Base-by-base conservation (phyloP, 92 coral and sea anemone genomes). In the Hydrozoanthus gracilis region DNA sequence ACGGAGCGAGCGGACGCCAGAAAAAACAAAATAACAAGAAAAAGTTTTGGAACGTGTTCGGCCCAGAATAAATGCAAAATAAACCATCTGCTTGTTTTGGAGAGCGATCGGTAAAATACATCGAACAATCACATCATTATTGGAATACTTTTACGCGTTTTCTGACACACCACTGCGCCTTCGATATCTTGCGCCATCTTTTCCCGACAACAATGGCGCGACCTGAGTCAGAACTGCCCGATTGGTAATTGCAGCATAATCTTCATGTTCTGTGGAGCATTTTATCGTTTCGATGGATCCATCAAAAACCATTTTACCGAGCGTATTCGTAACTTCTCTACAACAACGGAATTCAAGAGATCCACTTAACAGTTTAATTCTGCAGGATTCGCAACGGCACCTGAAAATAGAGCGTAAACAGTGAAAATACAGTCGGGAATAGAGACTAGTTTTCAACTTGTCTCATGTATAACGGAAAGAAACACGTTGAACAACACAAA, bases 161-260 rank as follows among this genome's bases (percentile, higher is more conserved):
- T 58, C 65, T 58, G 65, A 58, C 10, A 58, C 65, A 58, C 65
- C 65, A 58, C 65, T 58, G 65, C 65, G 65, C 65, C 65, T 58
- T 6, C 65, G 65, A 58, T 58, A 58, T 58, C 65, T 58, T 58
- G 10, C 12, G 65, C 65, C 65, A 58, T 58, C 12, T 58, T 58
- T 58, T 6, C 12, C 65, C 8, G 10, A 58, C 12, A 58, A 58
- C 65, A 58, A 58, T 5, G 65, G 65, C 8, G 65, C 65, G 12
- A 58, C 65, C 12, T 58, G 65, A 5, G 65, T 58, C 8, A 58
- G 65, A 6, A 58, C 65, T 5, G 65, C 65, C 0, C 65, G 65
- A 8, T 58, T 58, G 10, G 65, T 58, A 58, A 58, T 58, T 8
- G 65, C 65, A 58, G 10, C 65, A 58, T 58, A 58, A 8, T 58